Evolutionary conservation across 2,113 vertebrate genomes (phyloP).

Genomic region (Saccopteryx leptura): DNA sequence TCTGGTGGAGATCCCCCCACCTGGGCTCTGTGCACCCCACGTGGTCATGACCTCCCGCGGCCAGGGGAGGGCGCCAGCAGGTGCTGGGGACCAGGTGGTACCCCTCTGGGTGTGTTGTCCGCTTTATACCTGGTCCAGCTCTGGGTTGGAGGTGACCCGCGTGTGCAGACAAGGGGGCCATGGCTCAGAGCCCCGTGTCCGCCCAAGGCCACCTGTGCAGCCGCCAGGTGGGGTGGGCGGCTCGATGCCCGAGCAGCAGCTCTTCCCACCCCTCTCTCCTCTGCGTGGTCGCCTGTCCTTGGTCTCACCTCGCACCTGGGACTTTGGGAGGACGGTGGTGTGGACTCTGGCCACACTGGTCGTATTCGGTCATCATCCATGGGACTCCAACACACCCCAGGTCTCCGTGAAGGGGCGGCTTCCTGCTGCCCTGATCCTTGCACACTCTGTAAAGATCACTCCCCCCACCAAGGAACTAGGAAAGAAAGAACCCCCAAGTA

Average conservation of each 20-base stretch:
- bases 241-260: neutral
- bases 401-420: neutral
- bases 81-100: fast-evolving
- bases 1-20: neutral
- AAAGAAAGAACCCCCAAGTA: neutral
- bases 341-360: fast-evolving
- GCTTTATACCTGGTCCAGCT: neutral
- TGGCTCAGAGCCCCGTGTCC: fast-evolving
- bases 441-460: neutral
- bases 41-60: too few relatives aligned
- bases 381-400: fast-evolving
- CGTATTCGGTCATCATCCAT: fast-evolving
- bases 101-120: neutral
- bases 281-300: neutral
- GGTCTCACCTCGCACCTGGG: fast-evolving
- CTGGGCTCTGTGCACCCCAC: fast-evolving
- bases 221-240: fast-evolving
- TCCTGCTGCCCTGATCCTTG: neutral
- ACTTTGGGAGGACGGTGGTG: fast-evolving
- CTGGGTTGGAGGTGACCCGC: neutral
- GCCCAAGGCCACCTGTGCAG: neutral
- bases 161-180: neutral
- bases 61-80: neutral
- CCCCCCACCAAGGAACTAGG: neutral
- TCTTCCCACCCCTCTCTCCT: neutral